A percentile compares a stretch with the other conserved stretches of the same genome.
phyloP scores from a whole-genome alignment of 2,113 vertebrate species.

The Pterocles burchelli region DNA sequence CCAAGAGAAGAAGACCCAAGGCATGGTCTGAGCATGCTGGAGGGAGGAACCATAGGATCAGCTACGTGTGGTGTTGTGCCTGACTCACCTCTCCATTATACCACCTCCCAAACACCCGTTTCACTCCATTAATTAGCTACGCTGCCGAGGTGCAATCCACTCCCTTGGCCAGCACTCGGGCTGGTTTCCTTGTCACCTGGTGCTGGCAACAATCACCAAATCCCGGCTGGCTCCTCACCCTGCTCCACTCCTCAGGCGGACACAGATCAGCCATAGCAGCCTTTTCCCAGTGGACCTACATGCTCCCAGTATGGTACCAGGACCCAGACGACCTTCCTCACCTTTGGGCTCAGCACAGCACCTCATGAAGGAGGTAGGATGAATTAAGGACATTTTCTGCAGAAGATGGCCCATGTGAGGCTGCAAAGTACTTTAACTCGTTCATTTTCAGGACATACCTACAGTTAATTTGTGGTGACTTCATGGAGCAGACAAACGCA shows the following conservation, averaged over 20 bases:
- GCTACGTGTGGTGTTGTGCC: neutral
- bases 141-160: neutral
- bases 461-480: neutral
- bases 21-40: neutral
- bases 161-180: fast-evolving
- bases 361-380: neutral
- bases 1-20: neutral
- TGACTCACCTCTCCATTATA: neutral
- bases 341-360: neutral
- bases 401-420: neutral
- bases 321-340: neutral
- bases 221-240: neutral
- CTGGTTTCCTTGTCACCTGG: neutral
- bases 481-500: neutral
- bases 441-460: neutral
- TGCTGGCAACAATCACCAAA: neutral
- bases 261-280: neutral
- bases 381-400: neutral
- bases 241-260: neutral
- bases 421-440: neutral
- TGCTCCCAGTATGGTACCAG: neutral
- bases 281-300: neutral
- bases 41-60: neutral
- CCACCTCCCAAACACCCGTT: neutral
- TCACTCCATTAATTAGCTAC: neutral